phyloP scores from a whole-genome alignment of 2,797 vertebrate genomes.

The Lepilemur ruficaudatus region DNA sequence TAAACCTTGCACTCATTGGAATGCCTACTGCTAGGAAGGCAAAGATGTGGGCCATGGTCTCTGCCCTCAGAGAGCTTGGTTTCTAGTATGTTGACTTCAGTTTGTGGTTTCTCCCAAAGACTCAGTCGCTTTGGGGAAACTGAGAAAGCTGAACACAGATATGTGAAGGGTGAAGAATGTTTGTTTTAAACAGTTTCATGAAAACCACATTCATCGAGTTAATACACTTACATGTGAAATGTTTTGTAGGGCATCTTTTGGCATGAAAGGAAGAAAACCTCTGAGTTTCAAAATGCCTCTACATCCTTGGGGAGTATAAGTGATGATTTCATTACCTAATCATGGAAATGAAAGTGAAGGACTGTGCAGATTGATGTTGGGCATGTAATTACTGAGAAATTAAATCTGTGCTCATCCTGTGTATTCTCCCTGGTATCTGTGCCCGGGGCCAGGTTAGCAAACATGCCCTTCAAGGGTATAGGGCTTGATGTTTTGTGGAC shows the following conservation, averaged over 20 bases:
- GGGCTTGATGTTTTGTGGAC: background rate
- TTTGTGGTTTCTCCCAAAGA: background rate
- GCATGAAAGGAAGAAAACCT: slow-evolving; percentile 12
- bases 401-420: background rate
- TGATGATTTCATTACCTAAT: slow-evolving; percentile 29
- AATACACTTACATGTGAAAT: background rate
- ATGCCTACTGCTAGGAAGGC: background rate
- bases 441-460: background rate
- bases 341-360: background rate
- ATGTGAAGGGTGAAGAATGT: background rate
- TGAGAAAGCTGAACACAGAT: background rate
- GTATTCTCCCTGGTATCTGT: background rate
- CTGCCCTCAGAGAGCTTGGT: background rate
- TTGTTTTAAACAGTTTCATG: slow-evolving; percentile 9
- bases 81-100: background rate
- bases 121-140: background rate
- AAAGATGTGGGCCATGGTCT: background rate
- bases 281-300: background rate
- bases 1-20: background rate
- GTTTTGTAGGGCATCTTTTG: slow-evolving; percentile 23
- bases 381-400: background rate
- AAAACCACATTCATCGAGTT: slow-evolving; percentile 2
- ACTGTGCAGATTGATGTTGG: background rate
- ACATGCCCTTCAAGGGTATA: background rate
- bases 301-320: background rate